A percentile compares a stretch with the other conserved stretches of the same genome.
Conservation (phyloP, 2,888 invertebrate species). For the Disparrhopalites patrizii region DNA sequence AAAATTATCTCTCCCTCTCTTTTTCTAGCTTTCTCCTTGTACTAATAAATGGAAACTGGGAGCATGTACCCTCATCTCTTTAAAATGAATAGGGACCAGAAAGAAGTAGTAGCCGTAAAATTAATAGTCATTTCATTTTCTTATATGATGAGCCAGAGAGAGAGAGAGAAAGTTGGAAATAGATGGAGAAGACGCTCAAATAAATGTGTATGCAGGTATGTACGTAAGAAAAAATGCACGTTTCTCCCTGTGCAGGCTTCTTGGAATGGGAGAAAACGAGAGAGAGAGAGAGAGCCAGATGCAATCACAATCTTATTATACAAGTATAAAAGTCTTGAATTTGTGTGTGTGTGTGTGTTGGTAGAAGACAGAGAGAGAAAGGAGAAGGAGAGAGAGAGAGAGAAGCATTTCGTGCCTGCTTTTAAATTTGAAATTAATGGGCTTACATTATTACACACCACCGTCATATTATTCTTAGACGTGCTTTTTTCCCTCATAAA, state of each 20-base stretch:
- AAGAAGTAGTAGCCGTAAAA: conserved; percentile 17
- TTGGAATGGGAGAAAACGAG: too few species aligned
- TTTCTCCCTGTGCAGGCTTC: too few species aligned
- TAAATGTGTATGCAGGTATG: too few species aligned
- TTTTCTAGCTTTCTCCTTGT: too few species aligned
- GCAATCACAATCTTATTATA: neutral
- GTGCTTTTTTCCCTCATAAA: conserved; percentile 17
- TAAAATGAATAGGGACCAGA: too few species aligned
- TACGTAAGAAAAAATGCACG: too few species aligned
- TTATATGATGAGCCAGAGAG: neutral
- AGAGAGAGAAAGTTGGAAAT: neutral
- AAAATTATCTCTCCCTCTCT: too few species aligned
- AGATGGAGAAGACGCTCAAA: neutral
- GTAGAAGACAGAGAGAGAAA: neutral
- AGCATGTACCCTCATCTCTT: too few species aligned
- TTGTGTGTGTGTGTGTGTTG: too few species aligned
- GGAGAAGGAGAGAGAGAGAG: neutral
- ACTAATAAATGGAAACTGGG: too few species aligned
- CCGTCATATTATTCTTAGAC: conserved; percentile 26
- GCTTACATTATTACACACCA: conserved; percentile 39
- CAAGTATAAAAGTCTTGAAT: neutral
- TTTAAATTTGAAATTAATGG: conserved; percentile 45
- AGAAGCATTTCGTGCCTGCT: conserved; percentile 19
- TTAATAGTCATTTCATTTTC: conserved; percentile 26
- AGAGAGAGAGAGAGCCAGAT: conserved; percentile 1